Evolutionary conservation across 2,888 invertebrate genomes (phyloP).

Genomic region (Amblyjoppa fuscipennis): DNA sequence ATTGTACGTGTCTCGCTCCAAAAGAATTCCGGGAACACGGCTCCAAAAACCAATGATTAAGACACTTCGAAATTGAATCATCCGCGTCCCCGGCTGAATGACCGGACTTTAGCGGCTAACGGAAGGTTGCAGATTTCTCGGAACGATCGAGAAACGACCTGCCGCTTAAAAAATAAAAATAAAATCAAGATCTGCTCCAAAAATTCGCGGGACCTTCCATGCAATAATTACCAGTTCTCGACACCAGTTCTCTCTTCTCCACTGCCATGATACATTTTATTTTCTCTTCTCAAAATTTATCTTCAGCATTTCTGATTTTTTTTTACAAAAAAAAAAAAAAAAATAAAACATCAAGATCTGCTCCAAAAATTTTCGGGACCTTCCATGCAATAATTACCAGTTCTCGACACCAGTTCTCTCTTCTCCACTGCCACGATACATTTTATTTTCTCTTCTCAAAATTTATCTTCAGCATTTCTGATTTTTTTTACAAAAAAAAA

Average conservation of each 20-base stretch:
- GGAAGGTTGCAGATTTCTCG: conserved; percentile 30
- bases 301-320: no score
- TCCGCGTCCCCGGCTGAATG: neutral
- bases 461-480: neutral
- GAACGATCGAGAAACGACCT: conserved; percentile 36
- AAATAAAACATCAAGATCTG: no score
- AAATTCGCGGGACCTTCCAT: no score
- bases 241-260: no score
- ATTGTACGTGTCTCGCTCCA: neutral
- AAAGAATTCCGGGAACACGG: conserved; percentile 23
- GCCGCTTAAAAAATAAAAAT: neutral
- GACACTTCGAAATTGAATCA: conserved; percentile 40
- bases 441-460: neutral
- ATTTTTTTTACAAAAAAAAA: neutral
- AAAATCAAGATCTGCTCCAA: neutral
- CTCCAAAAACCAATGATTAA: conserved; percentile 24
- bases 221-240: no score
- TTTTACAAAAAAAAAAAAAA: no score
- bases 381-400: neutral
- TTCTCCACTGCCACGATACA: neutral
- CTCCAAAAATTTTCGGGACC: neutral
- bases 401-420: neutral
- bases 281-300: no score
- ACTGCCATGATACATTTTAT: no score
- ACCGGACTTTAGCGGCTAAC: neutral